Evolutionary conservation across 1,140 invertebrate genomes (phyloP).

Genomic region (Pissodes strobi): DNA sequence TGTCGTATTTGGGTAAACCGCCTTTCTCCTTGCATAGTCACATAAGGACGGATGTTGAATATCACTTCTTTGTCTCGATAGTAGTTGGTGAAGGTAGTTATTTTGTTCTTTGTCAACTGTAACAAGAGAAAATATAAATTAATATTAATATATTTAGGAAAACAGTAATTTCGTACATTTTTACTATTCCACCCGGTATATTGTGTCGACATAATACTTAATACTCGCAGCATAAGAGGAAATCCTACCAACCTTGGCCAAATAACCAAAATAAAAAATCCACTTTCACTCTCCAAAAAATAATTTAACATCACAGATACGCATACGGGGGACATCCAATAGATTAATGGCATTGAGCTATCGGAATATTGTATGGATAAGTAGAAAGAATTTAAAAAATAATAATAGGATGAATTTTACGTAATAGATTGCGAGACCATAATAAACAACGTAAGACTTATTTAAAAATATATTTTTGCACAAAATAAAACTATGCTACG

Average conservation of each 20-base stretch:
- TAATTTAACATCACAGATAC: slow-evolving; percentile 12
- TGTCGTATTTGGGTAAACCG: slow-evolving; percentile 55
- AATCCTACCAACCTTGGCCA: slow-evolving; percentile 36
- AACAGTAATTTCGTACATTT: not conserved
- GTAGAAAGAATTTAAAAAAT: no score
- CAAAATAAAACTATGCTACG: no score
- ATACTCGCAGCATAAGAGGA: slow-evolving; percentile 22
- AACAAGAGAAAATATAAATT: slow-evolving; percentile 35
- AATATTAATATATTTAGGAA: not conserved
- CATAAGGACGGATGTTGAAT: slow-evolving; percentile 48
- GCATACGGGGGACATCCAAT: no score
- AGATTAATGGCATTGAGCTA: no score
- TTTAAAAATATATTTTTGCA: no score
- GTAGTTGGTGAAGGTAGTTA: slow-evolving; percentile 48
- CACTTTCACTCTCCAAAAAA: slow-evolving; percentile 35
- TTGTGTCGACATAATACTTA: slow-evolving; percentile 21
- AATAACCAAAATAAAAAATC: slow-evolving; percentile 33
- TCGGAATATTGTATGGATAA: no score
- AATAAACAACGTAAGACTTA: no score
- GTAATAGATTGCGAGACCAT: no score
- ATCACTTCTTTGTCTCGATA: slow-evolving; percentile 47
- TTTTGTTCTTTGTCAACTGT: slow-evolving; percentile 53
- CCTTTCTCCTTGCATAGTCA: slow-evolving; percentile 53
- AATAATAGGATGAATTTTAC: no score
- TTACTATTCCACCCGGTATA: slow-evolving; percentile 12